These are phyloP conservation scores for Catamblyrhynchus diadema DNA, from an alignment of 2,797 vertebrate species.

Conservation along the genomic window DNA sequence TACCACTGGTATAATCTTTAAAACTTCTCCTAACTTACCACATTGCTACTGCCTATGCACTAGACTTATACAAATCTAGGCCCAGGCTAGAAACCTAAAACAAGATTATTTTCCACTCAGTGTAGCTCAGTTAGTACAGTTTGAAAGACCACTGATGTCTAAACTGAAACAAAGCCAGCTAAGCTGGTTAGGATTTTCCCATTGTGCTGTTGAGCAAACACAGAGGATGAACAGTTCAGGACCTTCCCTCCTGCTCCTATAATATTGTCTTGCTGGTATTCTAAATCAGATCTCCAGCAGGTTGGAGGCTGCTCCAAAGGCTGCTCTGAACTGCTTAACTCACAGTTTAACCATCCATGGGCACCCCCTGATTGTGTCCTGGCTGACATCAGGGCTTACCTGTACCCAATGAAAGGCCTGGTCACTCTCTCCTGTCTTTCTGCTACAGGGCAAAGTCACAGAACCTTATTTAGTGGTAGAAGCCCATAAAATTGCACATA, in stretches of 20 bases:
- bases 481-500: background rate
- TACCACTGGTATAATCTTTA: background rate
- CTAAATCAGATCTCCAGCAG: background rate
- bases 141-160: background rate
- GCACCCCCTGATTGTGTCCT: background rate
- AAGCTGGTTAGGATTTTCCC: background rate
- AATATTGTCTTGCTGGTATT: background rate
- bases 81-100: background rate
- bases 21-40: background rate
- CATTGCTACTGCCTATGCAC: background rate
- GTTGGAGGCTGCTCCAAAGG: background rate
- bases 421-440: background rate
- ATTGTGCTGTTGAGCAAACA: background rate
- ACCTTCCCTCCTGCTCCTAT: background rate
- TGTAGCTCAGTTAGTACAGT: background rate
- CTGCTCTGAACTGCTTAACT: background rate
- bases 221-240: background rate
- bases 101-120: background rate
- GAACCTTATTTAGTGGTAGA: background rate
- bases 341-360: rapidly evolving
- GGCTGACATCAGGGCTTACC: background rate
- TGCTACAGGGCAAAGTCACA: background rate
- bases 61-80: background rate
- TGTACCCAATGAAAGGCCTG: background rate
- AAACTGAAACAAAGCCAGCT: background rate